Percentiles rank a stretch among this genome's conserved stretches.
Evolutionary conservation across 2,888 invertebrate genomes (phyloP).

Genomic region (Aphrophora alni): DNA sequence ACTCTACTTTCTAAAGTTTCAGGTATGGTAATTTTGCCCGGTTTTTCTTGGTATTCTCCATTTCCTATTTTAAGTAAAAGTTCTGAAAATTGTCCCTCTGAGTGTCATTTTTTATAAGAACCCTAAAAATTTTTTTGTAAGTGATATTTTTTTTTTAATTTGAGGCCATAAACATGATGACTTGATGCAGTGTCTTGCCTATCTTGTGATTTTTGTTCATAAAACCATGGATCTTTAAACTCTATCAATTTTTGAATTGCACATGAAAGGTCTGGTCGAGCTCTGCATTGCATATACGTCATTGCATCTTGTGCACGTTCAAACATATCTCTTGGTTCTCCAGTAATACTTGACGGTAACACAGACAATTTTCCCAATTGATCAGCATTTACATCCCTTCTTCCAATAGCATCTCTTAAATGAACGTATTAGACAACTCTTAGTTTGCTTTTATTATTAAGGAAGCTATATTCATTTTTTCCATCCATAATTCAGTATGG

Average conservation of each 20-base stretch:
- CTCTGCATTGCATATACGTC: no score
- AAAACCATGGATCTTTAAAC: no score
- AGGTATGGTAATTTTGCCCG: neutral
- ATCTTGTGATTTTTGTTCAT: no score
- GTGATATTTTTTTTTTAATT: neutral
- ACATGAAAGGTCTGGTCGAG: no score
- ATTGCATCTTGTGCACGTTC: no score
- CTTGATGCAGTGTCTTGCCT: no score
- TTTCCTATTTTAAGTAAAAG: neutral
- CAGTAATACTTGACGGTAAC: no score
- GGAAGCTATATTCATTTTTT: neutral
- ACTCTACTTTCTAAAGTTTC: neutral
- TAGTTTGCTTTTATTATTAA: neutral
- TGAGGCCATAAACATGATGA: neutral
- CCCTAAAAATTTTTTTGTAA: neutral
- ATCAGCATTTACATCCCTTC: no score
- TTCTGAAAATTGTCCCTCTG: neutral
- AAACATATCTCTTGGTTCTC: no score
- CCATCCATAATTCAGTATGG: slow-evolving; percentile 10
- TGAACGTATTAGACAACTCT: no score
- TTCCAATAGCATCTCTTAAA: no score
- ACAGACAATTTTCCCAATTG: slow-evolving; percentile 40
- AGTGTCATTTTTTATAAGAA: neutral
- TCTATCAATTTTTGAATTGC: no score
- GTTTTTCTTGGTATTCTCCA: neutral